Evolutionary conservation across 1,140 invertebrate genomes (phyloP), one percentile per base, ranked within the genome.

Genomic region (Steinernema khuongi): DNA sequence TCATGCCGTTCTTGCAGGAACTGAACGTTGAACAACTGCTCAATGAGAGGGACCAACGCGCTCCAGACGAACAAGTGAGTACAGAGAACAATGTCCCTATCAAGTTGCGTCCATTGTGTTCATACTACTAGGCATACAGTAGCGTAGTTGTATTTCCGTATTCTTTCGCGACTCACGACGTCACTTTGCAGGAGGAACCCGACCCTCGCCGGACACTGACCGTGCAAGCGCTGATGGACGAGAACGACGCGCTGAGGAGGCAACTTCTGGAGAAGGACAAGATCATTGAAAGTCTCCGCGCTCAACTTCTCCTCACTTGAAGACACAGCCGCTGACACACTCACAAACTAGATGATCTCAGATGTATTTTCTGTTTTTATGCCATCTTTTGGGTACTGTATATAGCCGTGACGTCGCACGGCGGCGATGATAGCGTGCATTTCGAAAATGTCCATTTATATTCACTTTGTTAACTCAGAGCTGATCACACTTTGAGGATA

Each of bases 391-490:
- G 50, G 50, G 50, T 60, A 60, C 19, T 60, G 50, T 60, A 60
- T 22, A 60, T 60, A 60, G 4, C 26, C 14, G 14, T 22, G 4
- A 22, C 50, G 26, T 7, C 50, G 19, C 7, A n/a, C n/a, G n/a
- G n/a, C n/a, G n/a, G 7, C 19, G 22, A 17, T 14, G 14, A 7
- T 60, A 7, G 22, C 4, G 50, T 22, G 50, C 50, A 60, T 60
- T 60, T 60, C 50, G n/a, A 60, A 60, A 60, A 7, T 60, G 14
- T 60, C 50, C 50, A 60, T 26, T 11, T 60, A n/a, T 22, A 41
- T 41, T 41, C 36, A 41, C 36, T 60, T 60, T 60, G 50, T 60
- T 60, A 14, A 60, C 50, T 60, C 50, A 60, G 26, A 60, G 50
- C 22, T 7, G 19, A 7, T 22, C 14, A 60, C 50, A 60, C 50